Evolutionary conservation across 2,113 vertebrate species (phyloP), one percentile per base, ranked within the genome.

Genomic region (Leucoraja erinaceus): DNA sequence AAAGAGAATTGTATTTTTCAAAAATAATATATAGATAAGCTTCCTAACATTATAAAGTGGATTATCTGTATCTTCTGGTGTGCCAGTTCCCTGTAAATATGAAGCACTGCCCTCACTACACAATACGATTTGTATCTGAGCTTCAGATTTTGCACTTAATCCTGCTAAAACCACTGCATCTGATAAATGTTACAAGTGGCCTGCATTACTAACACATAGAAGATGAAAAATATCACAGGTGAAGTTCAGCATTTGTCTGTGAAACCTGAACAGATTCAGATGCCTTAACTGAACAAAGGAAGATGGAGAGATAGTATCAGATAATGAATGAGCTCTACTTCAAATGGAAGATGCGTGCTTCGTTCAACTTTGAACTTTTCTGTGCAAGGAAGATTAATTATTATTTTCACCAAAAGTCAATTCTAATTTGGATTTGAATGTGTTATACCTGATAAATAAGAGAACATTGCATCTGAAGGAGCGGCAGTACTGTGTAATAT

Each of bases 211-310:
- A 28, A 84, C 47, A 59, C 28, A 28, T 84, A 25, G 56, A 59
- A 84, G 59, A 59, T 9, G 25, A 84, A 84, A 59, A n/a, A 54
- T 83, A 54, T 61, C 54, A n/a, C 25, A 4, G 54, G 81, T 84
- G 59, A 84, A 59, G 54, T 28, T 84, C 25, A 84, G 22, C 56
- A n/a, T 59, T 84, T 84, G 1, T 25, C 59, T 84, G 54, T n/a
- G 56, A 84, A 83, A 59, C 54, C 54, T 54, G 56, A 25, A 54
- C 28, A 11, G 22, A 1, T 84, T 56, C 59, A 54, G 56, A 59
- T 61, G 81, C 20, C 12, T 84, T 84, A 84, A 84, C 20, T 84
- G 81, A 84, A 61, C 81, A 84, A 84, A 54, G 81, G 25, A 59
- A 28, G 54, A n/a, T 84, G 28, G 81, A 84, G 59, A 84, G 54